Evolutionary conservation across 2,797 vertebrate genomes (phyloP).

Genomic region (Rousettus madagascariensis): DNA sequence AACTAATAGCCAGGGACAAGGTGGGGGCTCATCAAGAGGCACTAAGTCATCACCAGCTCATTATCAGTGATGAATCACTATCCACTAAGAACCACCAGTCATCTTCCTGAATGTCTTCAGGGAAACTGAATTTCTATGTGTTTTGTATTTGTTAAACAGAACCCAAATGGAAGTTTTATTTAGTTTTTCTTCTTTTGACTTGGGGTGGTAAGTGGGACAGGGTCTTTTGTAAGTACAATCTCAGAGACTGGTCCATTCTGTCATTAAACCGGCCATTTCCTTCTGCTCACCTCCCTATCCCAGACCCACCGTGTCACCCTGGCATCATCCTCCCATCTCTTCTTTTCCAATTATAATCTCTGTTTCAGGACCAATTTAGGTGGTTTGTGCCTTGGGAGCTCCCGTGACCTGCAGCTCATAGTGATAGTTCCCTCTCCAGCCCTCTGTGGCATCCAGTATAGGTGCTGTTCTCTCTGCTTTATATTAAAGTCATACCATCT

Average conservation of each 20-base stretch:
- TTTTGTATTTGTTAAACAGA: conserved; percentile 7
- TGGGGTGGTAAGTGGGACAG: background rate
- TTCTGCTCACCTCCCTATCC: background rate
- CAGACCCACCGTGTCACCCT: background rate
- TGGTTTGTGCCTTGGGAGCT: no score
- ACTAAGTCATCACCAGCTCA: background rate
- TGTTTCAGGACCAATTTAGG: background rate
- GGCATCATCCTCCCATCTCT: background rate
- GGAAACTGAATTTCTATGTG: background rate
- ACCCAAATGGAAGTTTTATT: background rate
- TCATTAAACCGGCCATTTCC: background rate
- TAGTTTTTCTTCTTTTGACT: conserved; percentile 4
- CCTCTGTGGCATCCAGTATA: background rate
- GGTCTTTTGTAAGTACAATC: background rate
- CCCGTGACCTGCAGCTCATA: background rate
- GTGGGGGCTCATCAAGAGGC: background rate
- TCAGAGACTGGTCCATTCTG: background rate
- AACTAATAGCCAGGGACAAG: background rate
- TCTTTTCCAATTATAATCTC: background rate
- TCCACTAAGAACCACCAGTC: background rate
- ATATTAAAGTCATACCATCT: background rate
- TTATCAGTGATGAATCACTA: background rate
- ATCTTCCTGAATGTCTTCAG: background rate
- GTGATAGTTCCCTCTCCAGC: background rate
- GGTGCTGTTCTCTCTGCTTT: background rate